Percentiles rank a stretch among this genome's conserved stretches.
These are phyloP conservation scores for Anolis sagrei DNA, from an alignment of 2,113 vertebrate species.

Conservation along the genomic window DNA sequence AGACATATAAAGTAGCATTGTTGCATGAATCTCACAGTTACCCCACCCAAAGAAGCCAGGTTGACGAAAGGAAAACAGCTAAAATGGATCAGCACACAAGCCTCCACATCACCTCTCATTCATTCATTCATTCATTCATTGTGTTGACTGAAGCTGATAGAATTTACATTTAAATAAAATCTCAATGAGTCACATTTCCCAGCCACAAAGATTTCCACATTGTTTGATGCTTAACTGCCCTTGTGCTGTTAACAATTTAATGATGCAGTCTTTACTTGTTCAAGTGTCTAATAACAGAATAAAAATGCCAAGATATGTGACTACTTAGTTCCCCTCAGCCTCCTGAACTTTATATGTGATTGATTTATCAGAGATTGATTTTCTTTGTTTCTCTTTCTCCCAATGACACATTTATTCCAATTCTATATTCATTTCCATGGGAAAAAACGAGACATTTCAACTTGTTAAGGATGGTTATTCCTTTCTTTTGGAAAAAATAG, in stretches of 20 bases:
- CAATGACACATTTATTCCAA: neutral
- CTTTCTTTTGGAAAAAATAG: conserved; percentile 39
- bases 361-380: conserved; percentile 36
- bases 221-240: neutral
- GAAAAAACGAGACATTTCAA: conserved; percentile 27
- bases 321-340: conserved; percentile 1
- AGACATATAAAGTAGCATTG: too few relatives aligned
- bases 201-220: too few relatives aligned
- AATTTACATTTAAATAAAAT: neutral
- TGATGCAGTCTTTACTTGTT: neutral
- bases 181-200: neutral
- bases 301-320: conserved; percentile 2
- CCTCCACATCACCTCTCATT: too few relatives aligned
- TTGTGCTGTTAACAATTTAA: neutral
- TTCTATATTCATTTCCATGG: conserved; percentile 51
- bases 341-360: neutral
- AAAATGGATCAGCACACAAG: too few relatives aligned
- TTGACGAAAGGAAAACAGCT: too few relatives aligned
- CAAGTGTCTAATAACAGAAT: neutral
- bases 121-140: neutral
- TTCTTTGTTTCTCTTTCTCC: conserved; percentile 13
- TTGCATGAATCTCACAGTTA: too few relatives aligned
- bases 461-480: conserved; percentile 37
- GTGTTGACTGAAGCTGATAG: neutral
- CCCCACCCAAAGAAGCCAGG: too few relatives aligned